Evolutionary conservation across 2,113 vertebrate species (phyloP).

Genomic region (Tragelaphus buxtoni): DNA sequence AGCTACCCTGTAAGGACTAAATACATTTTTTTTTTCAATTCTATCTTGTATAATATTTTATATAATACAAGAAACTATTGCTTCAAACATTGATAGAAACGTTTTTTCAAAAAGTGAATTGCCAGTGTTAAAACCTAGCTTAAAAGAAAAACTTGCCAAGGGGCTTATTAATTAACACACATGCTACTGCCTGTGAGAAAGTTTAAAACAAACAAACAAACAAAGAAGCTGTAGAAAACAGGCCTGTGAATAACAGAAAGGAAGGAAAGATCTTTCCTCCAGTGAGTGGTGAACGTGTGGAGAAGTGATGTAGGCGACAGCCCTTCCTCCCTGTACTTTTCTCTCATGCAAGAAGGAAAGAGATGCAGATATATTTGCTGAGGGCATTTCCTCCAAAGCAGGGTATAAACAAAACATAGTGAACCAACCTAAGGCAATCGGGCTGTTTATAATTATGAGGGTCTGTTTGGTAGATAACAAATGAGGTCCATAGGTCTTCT

Average conservation of each 20-base stretch:
- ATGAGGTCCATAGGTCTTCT: not conserved
- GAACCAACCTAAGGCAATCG: not conserved
- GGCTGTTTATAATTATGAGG: not conserved
- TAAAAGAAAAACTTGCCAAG: not conserved
- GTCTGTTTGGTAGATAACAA: not conserved
- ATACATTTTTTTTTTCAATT: not conserved
- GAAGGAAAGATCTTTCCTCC: not conserved
- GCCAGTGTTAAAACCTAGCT: not conserved
- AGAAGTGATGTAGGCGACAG: not conserved
- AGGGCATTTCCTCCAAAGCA: not conserved
- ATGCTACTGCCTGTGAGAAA: not conserved
- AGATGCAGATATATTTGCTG: not conserved
- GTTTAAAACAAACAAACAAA: not conserved
- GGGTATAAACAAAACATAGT: not conserved
- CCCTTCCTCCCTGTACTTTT: not conserved
- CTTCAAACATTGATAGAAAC: not conserved
- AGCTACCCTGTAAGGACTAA: not conserved
- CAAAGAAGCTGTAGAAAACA: not conserved
- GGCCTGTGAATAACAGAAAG: not conserved
- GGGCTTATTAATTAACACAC: not conserved
- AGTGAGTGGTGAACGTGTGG: fast-evolving
- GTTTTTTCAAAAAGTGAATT: not conserved
- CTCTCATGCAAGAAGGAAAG: not conserved
- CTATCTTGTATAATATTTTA: not conserved
- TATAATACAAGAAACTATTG: not conserved